Evolutionary conservation across 2,797 vertebrate species (phyloP).

Genomic region (Liasis olivaceus): DNA sequence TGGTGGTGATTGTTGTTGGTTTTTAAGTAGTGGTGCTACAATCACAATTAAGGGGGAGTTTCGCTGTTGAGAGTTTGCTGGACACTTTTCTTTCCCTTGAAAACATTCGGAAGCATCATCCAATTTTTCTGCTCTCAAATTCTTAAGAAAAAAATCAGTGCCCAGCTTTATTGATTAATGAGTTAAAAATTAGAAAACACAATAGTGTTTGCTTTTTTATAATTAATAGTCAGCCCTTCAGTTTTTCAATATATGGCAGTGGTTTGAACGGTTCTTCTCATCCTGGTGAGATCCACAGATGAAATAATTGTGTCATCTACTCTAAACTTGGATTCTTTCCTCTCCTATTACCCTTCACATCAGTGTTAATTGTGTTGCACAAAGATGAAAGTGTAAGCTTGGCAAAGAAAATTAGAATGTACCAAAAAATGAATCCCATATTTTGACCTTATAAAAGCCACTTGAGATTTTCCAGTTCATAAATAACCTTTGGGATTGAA

Average conservation of each 20-base stretch:
- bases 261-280: neutral
- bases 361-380: slow-evolving; percentile 13
- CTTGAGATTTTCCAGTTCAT: slow-evolving; percentile 38
- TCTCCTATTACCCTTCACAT: too few species aligned
- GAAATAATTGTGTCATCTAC: neutral
- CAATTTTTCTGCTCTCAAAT: neutral
- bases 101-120: neutral
- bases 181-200: neutral
- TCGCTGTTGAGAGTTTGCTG: neutral
- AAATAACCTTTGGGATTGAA: slow-evolving; percentile 49
- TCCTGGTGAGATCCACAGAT: neutral
- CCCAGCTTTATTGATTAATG: neutral
- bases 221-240: neutral
- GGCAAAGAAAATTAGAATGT: slow-evolving; percentile 55
- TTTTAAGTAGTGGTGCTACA: neutral
- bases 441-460: slow-evolving; percentile 24
- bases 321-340: neutral
- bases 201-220: neutral
- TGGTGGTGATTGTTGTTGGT: neutral
- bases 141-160: neutral
- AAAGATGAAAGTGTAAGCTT: slow-evolving; percentile 57
- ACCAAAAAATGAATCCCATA: slow-evolving; percentile 54
- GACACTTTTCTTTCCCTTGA: neutral
- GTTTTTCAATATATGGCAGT: neutral
- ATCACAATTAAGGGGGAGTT: neutral